These are phyloP conservation scores for Felis catus DNA, from an alignment of 2,113 vertebrate species.

Conservation along the genomic window DNA sequence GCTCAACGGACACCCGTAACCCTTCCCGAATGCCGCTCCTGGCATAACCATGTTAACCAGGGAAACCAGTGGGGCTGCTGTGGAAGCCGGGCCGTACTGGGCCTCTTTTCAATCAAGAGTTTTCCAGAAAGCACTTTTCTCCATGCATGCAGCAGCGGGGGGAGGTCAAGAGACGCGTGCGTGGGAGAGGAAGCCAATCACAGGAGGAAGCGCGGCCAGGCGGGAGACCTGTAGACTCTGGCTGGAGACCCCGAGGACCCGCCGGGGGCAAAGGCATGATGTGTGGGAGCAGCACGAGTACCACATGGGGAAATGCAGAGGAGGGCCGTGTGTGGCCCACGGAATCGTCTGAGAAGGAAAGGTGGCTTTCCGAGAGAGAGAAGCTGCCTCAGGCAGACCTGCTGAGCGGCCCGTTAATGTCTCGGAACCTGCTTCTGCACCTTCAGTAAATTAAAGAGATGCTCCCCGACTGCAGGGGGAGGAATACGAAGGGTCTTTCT, in stretches of 20 bases:
- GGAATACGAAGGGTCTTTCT: background rate
- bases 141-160: fast-evolving
- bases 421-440: background rate
- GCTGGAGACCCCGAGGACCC: background rate
- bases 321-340: fast-evolving
- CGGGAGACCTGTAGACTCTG: background rate
- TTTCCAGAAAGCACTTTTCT: background rate
- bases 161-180: background rate
- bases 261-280: fast-evolving
- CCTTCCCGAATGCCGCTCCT: fast-evolving
- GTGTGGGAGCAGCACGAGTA: fast-evolving
- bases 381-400: too few relatives aligned
- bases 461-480: background rate
- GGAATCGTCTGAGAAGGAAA: too few relatives aligned
- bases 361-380: background rate
- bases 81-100: fast-evolving
- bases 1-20: background rate
- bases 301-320: background rate
- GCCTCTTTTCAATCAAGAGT: background rate
- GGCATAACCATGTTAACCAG: background rate
- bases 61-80: background rate
- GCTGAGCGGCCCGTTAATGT: background rate
- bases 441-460: background rate
- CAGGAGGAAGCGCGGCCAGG: fast-evolving
- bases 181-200: background rate